These are phyloP conservation scores for Carcinoscorpius rotundicauda DNA, from an alignment of 1,140 invertebrate genomes.

Conservation along the genomic window DNA sequence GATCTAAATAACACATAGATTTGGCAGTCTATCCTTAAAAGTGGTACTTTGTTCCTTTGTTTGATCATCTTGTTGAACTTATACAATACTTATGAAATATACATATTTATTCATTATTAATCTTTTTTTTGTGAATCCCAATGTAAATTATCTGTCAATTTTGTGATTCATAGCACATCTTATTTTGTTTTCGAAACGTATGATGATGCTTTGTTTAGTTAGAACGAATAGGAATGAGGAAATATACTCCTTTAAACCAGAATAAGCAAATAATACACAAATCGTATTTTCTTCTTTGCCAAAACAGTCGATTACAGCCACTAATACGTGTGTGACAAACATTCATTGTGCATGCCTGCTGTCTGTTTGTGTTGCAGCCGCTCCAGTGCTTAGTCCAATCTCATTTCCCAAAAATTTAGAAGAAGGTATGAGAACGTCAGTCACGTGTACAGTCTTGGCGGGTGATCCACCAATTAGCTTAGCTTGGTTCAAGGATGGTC, in stretches of 20 bases:
- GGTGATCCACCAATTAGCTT: slow-evolving; percentile 57
- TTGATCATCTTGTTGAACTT: too few relatives aligned
- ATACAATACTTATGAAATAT: too few relatives aligned
- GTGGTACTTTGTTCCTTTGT: too few relatives aligned
- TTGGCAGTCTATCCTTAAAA: too few relatives aligned
- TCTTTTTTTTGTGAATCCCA: too few relatives aligned
- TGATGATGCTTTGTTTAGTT: too few relatives aligned
- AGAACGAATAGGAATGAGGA: background rate
- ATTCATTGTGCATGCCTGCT: background rate
- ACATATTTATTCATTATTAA: too few relatives aligned
- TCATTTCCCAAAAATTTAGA: slow-evolving; percentile 24
- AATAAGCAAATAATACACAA: background rate
- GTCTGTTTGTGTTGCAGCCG: slow-evolving; percentile 17
- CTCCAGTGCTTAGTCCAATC: slow-evolving; percentile 25
- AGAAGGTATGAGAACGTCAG: slow-evolving; percentile 25
- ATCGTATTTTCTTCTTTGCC: background rate
- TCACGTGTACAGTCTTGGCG: slow-evolving; percentile 25
- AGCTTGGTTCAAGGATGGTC: slow-evolving; percentile 60
- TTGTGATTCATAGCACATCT: too few relatives aligned
- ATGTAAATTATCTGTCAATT: too few relatives aligned
- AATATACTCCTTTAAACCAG: background rate
- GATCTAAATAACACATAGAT: too few relatives aligned
- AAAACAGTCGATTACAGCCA: background rate
- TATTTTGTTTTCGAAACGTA: too few relatives aligned
- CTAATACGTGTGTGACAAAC: background rate